These are phyloP conservation scores for Lanius collurio DNA, from an alignment of 2,113 vertebrate genomes.

Conservation along the genomic window DNA sequence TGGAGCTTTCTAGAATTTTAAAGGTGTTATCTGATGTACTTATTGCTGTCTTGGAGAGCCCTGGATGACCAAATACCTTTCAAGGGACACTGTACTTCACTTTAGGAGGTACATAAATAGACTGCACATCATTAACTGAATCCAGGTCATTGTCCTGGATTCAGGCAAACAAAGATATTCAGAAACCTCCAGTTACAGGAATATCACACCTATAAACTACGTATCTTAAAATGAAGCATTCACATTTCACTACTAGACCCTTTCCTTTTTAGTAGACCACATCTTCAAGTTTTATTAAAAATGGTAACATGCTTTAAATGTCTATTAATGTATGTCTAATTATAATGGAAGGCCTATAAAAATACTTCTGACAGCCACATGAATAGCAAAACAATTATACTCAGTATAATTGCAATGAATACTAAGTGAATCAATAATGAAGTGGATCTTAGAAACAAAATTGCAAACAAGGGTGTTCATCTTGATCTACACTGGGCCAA, in stretches of 20 bases:
- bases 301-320: conserved; percentile 62
- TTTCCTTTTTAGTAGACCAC: conserved; percentile 53
- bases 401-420: conserved; percentile 32
- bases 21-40: background rate
- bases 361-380: conserved; percentile 53
- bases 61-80: background rate
- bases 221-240: conserved; percentile 58
- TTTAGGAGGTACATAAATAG: background rate
- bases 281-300: conserved; percentile 65
- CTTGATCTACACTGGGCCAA: background rate
- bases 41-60: background rate
- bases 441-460: conserved; percentile 22
- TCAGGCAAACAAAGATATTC: conserved; percentile 4
- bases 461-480: conserved; percentile 19
- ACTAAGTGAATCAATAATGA: conserved; percentile 51
- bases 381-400: conserved; percentile 71
- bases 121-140: conserved; percentile 6
- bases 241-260: conserved; percentile 45
- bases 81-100: background rate
- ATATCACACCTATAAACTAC: conserved; percentile 51
- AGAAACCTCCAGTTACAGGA: background rate
- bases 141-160: conserved; percentile 20
- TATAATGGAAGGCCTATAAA: conserved; percentile 69
- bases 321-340: conserved; percentile 67
- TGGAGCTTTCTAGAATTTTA: background rate